phyloP scores from a whole-genome alignment of 2,888 invertebrate species.

The Ophonus ardosiacus region DNA sequence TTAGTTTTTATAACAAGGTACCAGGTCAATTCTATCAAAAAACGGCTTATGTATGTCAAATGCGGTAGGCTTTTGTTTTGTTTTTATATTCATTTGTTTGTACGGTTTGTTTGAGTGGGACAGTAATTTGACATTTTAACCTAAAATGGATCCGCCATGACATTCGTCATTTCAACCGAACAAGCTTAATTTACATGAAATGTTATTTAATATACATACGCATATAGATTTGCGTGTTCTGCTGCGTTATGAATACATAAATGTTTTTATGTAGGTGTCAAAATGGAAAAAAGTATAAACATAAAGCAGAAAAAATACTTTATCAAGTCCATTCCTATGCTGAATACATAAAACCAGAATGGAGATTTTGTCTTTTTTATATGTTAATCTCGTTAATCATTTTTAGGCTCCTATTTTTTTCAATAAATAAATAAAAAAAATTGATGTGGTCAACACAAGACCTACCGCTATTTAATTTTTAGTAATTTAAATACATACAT shows the following conservation, averaged over 20 bases:
- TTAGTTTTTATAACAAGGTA: neutral
- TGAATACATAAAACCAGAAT: too few relatives aligned
- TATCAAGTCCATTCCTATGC: too few relatives aligned
- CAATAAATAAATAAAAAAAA: too few relatives aligned
- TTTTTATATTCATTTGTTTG: slow-evolving; percentile 22
- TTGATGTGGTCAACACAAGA: too few relatives aligned
- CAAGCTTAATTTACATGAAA: neutral
- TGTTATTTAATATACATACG: neutral
- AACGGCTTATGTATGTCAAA: slow-evolving; percentile 19
- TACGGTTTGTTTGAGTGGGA: neutral
- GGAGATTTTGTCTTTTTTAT: too few relatives aligned
- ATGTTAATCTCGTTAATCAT: too few relatives aligned
- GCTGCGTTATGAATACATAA: neutral
- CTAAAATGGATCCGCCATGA: slow-evolving; percentile 14
- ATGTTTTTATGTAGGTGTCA: neutral
- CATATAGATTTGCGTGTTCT: neutral
- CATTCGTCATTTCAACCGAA: neutral
- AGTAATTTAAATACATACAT: too few relatives aligned
- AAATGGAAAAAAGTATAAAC: neutral
- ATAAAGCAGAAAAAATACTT: too few relatives aligned
- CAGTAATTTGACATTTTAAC: slow-evolving; percentile 26
- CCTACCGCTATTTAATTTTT: too few relatives aligned
- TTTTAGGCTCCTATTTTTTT: too few relatives aligned
- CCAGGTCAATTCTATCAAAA: slow-evolving; percentile 30
- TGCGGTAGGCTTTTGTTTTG: slow-evolving; percentile 2